phyloP scores from a whole-genome alignment of 2,888 invertebrate genomes.

The Plutella xylostella region DNA sequence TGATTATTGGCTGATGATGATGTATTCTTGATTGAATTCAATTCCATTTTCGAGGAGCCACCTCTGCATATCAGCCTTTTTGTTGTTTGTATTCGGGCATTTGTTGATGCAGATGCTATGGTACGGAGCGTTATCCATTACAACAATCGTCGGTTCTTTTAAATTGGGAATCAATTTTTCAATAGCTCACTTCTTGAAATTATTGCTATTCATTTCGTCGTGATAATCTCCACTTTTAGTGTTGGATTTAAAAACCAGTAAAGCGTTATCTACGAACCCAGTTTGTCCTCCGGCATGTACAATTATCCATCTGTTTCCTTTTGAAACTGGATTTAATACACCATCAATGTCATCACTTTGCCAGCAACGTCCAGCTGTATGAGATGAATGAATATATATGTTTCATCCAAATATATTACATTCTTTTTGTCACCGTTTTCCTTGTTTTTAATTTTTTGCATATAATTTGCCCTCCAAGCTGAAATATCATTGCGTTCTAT shows the following conservation, averaged over 20 bases:
- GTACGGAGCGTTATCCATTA: no score
- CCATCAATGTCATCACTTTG: neutral
- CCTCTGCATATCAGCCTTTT: no score
- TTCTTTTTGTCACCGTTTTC: neutral
- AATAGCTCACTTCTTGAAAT: no score
- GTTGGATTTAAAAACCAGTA: conserved; percentile 1
- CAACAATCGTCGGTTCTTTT: no score
- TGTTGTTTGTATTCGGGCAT: no score
- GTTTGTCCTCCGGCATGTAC: conserved; percentile 1
- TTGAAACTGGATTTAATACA: neutral
- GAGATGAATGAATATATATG: neutral
- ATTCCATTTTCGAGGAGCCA: no score
- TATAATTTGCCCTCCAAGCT: neutral
- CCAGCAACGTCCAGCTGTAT: neutral
- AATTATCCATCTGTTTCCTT: conserved; percentile 1
- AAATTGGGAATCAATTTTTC: no score
- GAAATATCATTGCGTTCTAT: neutral
- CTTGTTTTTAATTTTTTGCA: neutral
- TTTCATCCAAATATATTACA: neutral
- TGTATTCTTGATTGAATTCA: no score
- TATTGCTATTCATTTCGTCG: neutral
- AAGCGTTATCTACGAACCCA: neutral
- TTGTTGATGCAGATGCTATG: no score
- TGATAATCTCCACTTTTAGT: conserved; percentile 1
- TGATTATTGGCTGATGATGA: no score